phyloP scores from a whole-genome alignment of 2,797 vertebrate species.

The Avahi laniger region DNA sequence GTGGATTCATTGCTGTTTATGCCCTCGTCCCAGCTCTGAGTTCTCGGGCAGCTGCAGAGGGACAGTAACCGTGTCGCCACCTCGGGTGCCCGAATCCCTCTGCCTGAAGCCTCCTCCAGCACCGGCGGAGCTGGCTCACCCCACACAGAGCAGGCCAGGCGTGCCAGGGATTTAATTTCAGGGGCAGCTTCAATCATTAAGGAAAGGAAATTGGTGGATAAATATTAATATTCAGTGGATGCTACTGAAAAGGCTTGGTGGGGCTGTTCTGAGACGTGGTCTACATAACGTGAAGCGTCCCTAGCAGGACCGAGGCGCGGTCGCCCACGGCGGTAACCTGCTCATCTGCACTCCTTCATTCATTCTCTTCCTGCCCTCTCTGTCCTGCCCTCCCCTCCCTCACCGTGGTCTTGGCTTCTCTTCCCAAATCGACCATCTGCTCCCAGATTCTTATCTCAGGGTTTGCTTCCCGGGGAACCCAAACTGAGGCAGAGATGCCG shows the following conservation, averaged over 20 bases:
- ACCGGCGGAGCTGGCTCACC: accelerated
- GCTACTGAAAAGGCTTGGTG: neutral
- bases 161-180: neutral
- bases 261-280: neutral
- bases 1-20: neutral
- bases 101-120: neutral
- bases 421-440: neutral
- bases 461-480: neutral
- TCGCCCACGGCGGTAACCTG: neutral
- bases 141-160: neutral
- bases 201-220: neutral
- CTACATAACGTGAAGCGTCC: neutral
- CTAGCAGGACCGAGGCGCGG: too few species aligned
- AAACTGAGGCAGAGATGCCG: neutral
- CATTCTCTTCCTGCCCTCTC: neutral
- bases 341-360: neutral
- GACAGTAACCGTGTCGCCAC: neutral
- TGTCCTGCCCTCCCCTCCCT: neutral
- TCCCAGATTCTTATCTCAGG: neutral
- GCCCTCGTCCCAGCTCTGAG: neutral
- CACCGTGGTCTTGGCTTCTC: neutral
- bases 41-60: accelerated
- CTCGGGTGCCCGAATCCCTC: neutral
- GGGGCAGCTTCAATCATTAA: neutral
- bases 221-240: neutral